phyloP scores from a whole-genome alignment of 2,888 invertebrate species.

The Oligia fasciuncula region DNA sequence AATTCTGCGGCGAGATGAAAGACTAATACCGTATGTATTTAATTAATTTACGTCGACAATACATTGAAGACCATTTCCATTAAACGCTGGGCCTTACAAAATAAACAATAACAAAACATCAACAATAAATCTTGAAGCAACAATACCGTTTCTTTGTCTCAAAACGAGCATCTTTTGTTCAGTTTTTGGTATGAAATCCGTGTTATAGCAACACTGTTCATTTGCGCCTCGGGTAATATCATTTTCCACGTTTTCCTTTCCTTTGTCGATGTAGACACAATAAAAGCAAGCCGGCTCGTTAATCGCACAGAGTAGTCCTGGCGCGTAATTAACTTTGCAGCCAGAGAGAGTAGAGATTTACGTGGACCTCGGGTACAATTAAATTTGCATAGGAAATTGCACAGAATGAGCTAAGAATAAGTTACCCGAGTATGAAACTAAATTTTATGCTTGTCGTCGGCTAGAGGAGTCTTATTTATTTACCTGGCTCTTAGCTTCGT shows the following conservation, averaged over 20 bases:
- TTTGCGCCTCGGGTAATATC: slow-evolving; percentile 74
- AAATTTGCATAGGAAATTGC: slow-evolving; percentile 90
- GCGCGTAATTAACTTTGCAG: slow-evolving; percentile 89
- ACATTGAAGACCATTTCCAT: slow-evolving; percentile 38
- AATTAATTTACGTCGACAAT: slow-evolving; percentile 34
- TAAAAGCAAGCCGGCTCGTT: slow-evolving; percentile 85
- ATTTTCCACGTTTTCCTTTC: slow-evolving; percentile 77
- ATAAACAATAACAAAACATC: slow-evolving; percentile 26
- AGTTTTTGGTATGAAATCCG: slow-evolving; percentile 51
- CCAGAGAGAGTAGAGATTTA: slow-evolving; percentile 87
- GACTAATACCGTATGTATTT: slow-evolving; percentile 21
- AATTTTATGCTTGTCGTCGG: slow-evolving; percentile 81
- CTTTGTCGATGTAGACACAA: slow-evolving; percentile 87
- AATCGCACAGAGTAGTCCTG: slow-evolving; percentile 84
- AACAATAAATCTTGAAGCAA: slow-evolving; percentile 40
- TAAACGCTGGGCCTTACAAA: slow-evolving; percentile 17
- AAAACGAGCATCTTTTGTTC: slow-evolving; percentile 48
- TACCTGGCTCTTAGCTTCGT: slow-evolving; percentile 63
- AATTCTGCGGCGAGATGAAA: slow-evolving; percentile 41
- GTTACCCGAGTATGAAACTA: slow-evolving; percentile 82
- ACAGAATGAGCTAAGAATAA: slow-evolving; percentile 88
- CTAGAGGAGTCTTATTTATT: slow-evolving; percentile 61
- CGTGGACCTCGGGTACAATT: slow-evolving; percentile 88
- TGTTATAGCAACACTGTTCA: slow-evolving; percentile 59
- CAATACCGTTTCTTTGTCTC: slow-evolving; percentile 45